A percentile compares a stretch with the other conserved stretches of the same genome.
phyloP scores from a whole-genome alignment of 1,140 invertebrate species.

The Trachymyrmex cornetzi region DNA sequence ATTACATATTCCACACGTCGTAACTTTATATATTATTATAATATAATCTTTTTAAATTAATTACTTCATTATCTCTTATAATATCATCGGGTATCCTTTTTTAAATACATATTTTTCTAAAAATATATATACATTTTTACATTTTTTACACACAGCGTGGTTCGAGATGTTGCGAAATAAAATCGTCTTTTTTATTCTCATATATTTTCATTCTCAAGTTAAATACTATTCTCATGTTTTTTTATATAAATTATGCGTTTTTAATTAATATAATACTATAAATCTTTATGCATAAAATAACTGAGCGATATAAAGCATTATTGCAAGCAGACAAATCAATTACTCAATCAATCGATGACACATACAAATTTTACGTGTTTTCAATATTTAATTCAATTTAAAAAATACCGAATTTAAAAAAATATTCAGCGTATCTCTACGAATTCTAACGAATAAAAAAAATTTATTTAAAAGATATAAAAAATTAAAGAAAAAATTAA shows the following conservation, averaged over 20 bases:
- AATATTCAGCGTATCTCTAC: background rate
- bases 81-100: background rate
- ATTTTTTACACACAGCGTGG: slow-evolving; percentile 1
- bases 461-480: background rate
- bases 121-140: background rate
- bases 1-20: background rate
- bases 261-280: slow-evolving; percentile 32
- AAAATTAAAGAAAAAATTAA: slow-evolving; percentile 9
- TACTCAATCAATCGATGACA: background rate
- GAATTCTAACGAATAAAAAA: background rate
- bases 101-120: background rate
- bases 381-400: slow-evolving; percentile 45
- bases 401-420: background rate
- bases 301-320: slow-evolving; percentile 16
- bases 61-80: background rate
- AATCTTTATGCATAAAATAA: slow-evolving; percentile 13
- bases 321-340: background rate
- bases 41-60: slow-evolving; percentile 9
- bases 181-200: background rate
- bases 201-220: background rate
- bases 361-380: slow-evolving; percentile 10
- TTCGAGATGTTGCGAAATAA: background rate
- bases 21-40: slow-evolving; percentile 2
- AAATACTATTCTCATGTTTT: background rate
- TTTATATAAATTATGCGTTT: background rate